Percentiles rank a stretch among this genome's conserved stretches.
These are phyloP conservation scores for Propithecus deckenii DNA, from an alignment of 2,797 vertebrate species.

Conservation along the genomic window DNA sequence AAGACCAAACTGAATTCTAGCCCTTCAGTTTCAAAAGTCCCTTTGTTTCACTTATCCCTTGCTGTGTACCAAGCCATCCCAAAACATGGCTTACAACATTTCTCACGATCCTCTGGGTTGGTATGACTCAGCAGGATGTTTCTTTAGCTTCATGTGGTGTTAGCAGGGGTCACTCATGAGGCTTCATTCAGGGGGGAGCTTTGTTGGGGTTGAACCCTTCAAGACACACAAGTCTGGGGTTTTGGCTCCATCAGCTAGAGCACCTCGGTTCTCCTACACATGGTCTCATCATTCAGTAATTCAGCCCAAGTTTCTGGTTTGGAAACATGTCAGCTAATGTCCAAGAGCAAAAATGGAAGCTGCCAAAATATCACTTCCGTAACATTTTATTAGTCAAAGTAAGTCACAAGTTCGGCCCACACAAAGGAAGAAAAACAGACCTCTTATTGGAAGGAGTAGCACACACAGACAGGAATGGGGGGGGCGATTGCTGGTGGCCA, in stretches of 20 bases:
- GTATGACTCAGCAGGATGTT: neutral
- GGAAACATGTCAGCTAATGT: neutral
- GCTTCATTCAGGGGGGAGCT: neutral
- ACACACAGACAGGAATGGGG: neutral
- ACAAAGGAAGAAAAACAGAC: neutral
- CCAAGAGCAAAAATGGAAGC: neutral
- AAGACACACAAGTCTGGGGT: neutral
- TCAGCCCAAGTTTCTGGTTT: neutral
- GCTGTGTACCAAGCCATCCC: neutral
- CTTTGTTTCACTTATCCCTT: neutral
- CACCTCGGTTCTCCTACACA: neutral
- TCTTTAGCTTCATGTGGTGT: neutral
- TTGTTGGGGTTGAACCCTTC: neutral
- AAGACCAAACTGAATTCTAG: neutral
- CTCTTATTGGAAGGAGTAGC: neutral
- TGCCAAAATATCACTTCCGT: neutral
- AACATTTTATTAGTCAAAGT: neutral
- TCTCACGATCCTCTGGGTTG: neutral
- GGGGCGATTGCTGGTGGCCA: neutral
- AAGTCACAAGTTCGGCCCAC: neutral
- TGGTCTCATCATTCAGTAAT: neutral
- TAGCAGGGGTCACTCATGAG: neutral
- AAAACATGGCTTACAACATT: neutral
- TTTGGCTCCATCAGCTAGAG: no score
- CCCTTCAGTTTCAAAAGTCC: neutral